These are phyloP conservation scores for Lagodon rhomboides DNA, from an alignment of 2,797 vertebrate genomes.

Conservation along the genomic window DNA sequence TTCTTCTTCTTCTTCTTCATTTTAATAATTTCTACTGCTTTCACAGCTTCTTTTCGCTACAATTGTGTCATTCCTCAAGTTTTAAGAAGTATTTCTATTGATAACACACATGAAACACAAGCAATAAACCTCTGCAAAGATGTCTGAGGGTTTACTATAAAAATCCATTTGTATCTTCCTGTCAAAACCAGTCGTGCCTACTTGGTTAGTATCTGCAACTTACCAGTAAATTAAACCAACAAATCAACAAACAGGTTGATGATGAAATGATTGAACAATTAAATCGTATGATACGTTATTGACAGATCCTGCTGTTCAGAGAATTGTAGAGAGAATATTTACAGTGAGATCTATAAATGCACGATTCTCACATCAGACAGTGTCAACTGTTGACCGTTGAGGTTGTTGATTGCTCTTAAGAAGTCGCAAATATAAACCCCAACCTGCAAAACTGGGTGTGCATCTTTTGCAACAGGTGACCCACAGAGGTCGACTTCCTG, in stretches of 20 bases:
- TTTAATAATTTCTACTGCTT: slow-evolving; percentile 21
- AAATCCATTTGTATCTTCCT: slow-evolving; percentile 15
- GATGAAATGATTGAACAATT: slow-evolving; percentile 31
- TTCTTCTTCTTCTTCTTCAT: slow-evolving; percentile 3
- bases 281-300: slow-evolving; percentile 38
- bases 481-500: slow-evolving; percentile 12
- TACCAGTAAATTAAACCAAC: slow-evolving; percentile 27
- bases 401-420: slow-evolving; percentile 4
- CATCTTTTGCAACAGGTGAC: slow-evolving; percentile 28
- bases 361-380: slow-evolving; percentile 10
- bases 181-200: slow-evolving; percentile 18
- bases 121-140: slow-evolving; percentile 22
- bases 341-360: slow-evolving; percentile 55
- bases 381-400: not conserved
- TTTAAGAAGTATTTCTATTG: slow-evolving; percentile 28
- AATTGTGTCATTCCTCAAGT: slow-evolving; percentile 32
- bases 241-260: slow-evolving; percentile 29
- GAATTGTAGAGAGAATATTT: slow-evolving; percentile 64
- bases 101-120: slow-evolving; percentile 27
- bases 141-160: not conserved
- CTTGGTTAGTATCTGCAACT: slow-evolving; percentile 24
- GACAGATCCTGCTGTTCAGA: slow-evolving; percentile 82
- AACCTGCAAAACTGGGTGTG: slow-evolving; percentile 19
- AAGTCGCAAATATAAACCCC: slow-evolving; percentile 31
- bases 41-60: slow-evolving; percentile 53